Conservation (phyloP, 2,797 vertebrate genomes). For the Urocyon cinereoargenteus region DNA sequence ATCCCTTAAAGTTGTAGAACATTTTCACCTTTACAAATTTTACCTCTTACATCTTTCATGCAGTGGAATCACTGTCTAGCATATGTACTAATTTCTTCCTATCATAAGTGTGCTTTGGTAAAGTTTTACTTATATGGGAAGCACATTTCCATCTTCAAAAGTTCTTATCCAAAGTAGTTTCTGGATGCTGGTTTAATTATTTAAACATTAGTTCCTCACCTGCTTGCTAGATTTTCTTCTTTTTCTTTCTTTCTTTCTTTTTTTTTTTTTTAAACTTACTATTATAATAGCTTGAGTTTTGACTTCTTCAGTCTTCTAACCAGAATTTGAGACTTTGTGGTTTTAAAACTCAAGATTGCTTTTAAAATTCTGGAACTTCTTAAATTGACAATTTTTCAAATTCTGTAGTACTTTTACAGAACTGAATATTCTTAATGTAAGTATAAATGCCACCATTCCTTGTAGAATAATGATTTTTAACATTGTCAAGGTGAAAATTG, state of each 20-base stretch:
- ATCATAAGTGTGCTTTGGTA: background rate
- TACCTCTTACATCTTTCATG: background rate
- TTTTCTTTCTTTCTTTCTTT: background rate
- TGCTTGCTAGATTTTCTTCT: slow-evolving; percentile 34
- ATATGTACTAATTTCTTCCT: slow-evolving; percentile 19
- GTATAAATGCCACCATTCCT: slow-evolving; percentile 33
- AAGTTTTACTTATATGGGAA: slow-evolving; percentile 20
- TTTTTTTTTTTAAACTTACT: slow-evolving; percentile 50
- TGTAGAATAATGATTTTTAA: slow-evolving; percentile 42
- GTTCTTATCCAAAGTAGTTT: slow-evolving; percentile 20
- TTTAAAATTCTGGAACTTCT: slow-evolving; percentile 61
- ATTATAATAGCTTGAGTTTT: slow-evolving; percentile 63
- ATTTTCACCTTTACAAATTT: slow-evolving; percentile 14
- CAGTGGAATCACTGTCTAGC: background rate
- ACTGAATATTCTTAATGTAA: slow-evolving; percentile 70
- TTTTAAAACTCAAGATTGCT: slow-evolving; percentile 60
- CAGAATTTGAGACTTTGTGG: slow-evolving; percentile 62
- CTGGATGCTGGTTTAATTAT: slow-evolving; percentile 3
- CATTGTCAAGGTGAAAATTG: slow-evolving; percentile 39
- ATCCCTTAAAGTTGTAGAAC: background rate
- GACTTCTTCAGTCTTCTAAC: slow-evolving; percentile 39
- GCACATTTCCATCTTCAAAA: slow-evolving; percentile 18
- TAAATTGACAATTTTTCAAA: slow-evolving; percentile 68
- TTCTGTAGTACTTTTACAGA: slow-evolving; percentile 61
- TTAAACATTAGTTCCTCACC: slow-evolving; percentile 44